Evolutionary conservation across 2,888 invertebrate species (phyloP).

Genomic region (Sinotaia quadrata): DNA sequence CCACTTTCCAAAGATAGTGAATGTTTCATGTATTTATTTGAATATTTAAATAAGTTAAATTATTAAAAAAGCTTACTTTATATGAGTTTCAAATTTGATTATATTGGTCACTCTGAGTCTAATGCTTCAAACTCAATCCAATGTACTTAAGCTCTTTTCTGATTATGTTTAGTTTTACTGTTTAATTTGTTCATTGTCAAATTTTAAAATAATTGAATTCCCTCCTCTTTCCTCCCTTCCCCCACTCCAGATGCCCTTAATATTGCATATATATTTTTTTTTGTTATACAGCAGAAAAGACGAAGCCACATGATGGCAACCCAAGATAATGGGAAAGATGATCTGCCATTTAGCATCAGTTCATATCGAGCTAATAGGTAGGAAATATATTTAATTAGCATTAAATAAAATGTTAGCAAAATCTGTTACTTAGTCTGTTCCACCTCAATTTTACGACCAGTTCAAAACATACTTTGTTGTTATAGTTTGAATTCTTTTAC

Average conservation of each 20-base stretch:
- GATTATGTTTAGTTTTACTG: too few relatives aligned
- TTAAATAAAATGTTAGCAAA: not conserved
- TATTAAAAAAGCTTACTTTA: too few relatives aligned
- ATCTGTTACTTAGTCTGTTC: not conserved
- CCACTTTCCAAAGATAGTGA: too few relatives aligned
- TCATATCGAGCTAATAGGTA: slow-evolving; percentile 64
- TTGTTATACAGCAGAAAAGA: slow-evolving; percentile 22
- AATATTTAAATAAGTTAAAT: too few relatives aligned
- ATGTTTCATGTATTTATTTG: too few relatives aligned
- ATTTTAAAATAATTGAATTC: not conserved
- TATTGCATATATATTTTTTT: not conserved
- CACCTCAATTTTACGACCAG: too few relatives aligned
- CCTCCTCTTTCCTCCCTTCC: not conserved
- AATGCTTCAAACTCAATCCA: too few relatives aligned
- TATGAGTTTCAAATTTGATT: too few relatives aligned
- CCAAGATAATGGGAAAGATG: slow-evolving; percentile 37
- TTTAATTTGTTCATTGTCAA: not conserved
- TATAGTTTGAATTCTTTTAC: too few relatives aligned
- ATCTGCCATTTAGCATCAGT: slow-evolving; percentile 62
- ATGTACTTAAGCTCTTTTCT: too few relatives aligned
- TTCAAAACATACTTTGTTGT: too few relatives aligned
- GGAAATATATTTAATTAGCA: slow-evolving; percentile 2
- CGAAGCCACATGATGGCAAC: slow-evolving; percentile 26
- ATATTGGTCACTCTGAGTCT: too few relatives aligned
- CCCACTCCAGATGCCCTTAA: not conserved